Evolutionary conservation across 2,113 vertebrate genomes (phyloP).

Genomic region (Mus pahari): DNA sequence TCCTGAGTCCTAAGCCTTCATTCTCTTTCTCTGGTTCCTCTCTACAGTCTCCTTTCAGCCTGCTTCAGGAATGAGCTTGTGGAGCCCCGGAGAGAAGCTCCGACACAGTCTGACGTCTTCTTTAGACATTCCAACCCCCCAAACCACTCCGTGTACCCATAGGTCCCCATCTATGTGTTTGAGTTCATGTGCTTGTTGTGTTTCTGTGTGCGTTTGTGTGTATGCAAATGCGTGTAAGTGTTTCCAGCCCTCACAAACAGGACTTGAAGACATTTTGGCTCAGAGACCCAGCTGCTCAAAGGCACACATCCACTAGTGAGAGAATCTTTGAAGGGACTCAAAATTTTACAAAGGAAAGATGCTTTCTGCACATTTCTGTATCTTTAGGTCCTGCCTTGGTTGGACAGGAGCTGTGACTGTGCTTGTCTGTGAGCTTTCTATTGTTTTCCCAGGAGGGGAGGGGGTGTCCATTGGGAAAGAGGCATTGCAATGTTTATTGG

Average conservation of each 20-base stretch:
- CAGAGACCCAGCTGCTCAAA: constrained; percentile 75
- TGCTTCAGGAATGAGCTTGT: constrained; percentile 93
- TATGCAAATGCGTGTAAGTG: neutral
- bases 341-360: constrained; percentile 76
- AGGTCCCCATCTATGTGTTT: constrained; percentile 56
- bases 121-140: constrained; percentile 90
- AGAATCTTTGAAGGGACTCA: constrained; percentile 86
- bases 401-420: constrained; percentile 84
- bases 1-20: constrained; percentile 81
- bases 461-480: constrained; percentile 65
- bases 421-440: constrained; percentile 70
- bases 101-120: constrained; percentile 92
- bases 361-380: constrained; percentile 77
- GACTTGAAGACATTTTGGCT: constrained; percentile 84
- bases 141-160: constrained; percentile 87
- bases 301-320: constrained; percentile 76
- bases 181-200: constrained; percentile 13
- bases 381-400: constrained; percentile 42
- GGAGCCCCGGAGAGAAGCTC: constrained; percentile 93
- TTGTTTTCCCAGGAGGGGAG: constrained; percentile 70
- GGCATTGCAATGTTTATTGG: constrained; percentile 69
- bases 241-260: constrained; percentile 74
- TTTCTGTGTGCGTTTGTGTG: constrained; percentile 1
- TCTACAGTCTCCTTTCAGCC: constrained; percentile 95
- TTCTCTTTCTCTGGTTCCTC: constrained; percentile 88